Evolutionary conservation across 2,888 invertebrate genomes (phyloP).

Genomic region (Acleris sparsana): DNA sequence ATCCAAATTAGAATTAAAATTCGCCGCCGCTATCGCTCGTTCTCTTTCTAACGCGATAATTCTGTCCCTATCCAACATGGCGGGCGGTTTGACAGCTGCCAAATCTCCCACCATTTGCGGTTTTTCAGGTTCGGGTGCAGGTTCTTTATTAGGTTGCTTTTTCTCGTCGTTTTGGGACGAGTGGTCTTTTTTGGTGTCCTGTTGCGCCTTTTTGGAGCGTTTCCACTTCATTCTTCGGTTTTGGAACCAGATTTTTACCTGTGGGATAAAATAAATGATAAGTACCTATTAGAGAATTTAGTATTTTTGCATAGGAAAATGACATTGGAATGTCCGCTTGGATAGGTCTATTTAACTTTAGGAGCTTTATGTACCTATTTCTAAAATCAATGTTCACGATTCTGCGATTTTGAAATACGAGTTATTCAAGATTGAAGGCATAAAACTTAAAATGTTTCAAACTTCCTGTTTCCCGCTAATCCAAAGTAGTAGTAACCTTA

Average conservation of each 20-base stretch:
- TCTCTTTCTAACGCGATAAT: constrained; percentile 77
- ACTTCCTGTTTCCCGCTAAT: too few species aligned
- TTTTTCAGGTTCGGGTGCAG: constrained; percentile 61
- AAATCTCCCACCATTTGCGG: constrained; percentile 69
- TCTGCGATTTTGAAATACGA: too few species aligned
- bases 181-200: constrained; percentile 87
- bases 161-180: constrained; percentile 64
- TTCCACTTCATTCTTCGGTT: constrained; percentile 99
- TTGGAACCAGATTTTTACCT: constrained; percentile 99
- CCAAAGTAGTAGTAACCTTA: too few species aligned
- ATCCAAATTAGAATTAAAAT: constrained; percentile 80
- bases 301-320: neutral
- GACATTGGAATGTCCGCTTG: neutral
- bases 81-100: constrained; percentile 77
- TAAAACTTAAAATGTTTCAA: too few species aligned
- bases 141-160: constrained; percentile 61
- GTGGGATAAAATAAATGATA: constrained; percentile 52
- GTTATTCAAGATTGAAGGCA: too few species aligned
- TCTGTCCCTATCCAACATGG: constrained; percentile 76
- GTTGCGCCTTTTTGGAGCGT: constrained; percentile 97
- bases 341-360: too few species aligned
- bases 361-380: too few species aligned
- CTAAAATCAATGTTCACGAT: too few species aligned
- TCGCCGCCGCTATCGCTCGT: constrained; percentile 77
- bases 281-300: neutral